These are phyloP conservation scores for Galeopterus variegatus DNA, from an alignment of 2,113 vertebrate species.

Conservation along the genomic window DNA sequence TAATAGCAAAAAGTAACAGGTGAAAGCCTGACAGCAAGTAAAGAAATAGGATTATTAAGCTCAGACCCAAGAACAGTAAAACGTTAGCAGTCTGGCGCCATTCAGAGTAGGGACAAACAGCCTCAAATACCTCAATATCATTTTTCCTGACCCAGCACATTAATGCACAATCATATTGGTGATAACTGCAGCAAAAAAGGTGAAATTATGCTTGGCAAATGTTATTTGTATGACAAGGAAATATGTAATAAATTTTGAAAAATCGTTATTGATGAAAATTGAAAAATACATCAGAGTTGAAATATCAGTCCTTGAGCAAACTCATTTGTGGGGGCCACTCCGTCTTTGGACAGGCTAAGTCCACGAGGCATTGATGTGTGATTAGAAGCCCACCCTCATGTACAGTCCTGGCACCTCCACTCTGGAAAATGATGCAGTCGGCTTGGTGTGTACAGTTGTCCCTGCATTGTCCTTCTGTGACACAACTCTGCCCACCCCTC, in stretches of 20 bases:
- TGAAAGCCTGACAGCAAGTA: background rate
- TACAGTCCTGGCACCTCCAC: no score
- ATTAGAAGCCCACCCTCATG: background rate
- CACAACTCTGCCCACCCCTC: background rate
- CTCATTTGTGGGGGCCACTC: background rate
- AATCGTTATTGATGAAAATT: constrained; percentile 36
- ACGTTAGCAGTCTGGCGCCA: background rate
- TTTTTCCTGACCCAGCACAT: background rate
- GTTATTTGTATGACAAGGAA: constrained; percentile 26
- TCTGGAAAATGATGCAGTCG: background rate
- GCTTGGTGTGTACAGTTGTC: background rate
- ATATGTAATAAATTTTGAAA: background rate
- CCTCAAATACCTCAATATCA: background rate
- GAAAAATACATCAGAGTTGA: constrained; percentile 40
- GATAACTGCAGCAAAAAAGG: background rate
- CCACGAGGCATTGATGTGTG: no score
- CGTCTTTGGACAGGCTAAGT: background rate
- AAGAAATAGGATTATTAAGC: background rate
- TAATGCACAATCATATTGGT: background rate
- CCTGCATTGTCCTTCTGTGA: background rate
- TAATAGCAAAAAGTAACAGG: constrained; percentile 5
- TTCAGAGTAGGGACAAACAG: background rate
- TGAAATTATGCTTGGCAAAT: constrained; percentile 15
- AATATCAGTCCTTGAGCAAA: background rate
- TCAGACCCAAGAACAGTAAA: background rate